Evolutionary conservation across 2,888 invertebrate genomes (phyloP).

Genomic region (Mimachlamys varia): DNA sequence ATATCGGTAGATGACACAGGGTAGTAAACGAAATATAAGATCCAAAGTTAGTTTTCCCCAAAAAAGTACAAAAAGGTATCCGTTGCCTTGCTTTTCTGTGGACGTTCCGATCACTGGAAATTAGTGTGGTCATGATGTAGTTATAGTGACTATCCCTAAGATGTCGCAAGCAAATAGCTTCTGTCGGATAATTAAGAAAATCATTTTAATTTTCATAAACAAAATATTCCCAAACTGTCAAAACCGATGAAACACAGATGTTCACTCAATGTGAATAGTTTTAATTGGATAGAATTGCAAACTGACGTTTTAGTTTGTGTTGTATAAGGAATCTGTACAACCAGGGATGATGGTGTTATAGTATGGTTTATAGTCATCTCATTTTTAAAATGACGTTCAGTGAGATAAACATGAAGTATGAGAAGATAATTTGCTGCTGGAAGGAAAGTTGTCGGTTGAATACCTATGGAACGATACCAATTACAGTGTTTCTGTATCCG

Average conservation of each 20-base stretch:
- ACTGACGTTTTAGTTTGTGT: background rate
- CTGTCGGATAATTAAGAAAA: background rate
- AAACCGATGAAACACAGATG: background rate
- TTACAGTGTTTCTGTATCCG: too few relatives aligned
- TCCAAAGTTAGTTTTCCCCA: too few relatives aligned
- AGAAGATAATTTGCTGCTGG: background rate
- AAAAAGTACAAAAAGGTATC: too few relatives aligned
- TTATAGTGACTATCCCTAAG: background rate
- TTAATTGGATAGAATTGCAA: background rate
- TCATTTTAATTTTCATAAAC: slow-evolving; percentile 10
- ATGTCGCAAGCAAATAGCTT: background rate
- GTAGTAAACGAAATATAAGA: too few relatives aligned
- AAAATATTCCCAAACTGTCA: background rate
- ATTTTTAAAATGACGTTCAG: background rate
- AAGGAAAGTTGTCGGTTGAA: background rate
- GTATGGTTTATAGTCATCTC: background rate
- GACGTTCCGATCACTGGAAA: background rate
- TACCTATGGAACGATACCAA: background rate
- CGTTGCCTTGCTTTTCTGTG: background rate
- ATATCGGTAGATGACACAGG: too few relatives aligned
- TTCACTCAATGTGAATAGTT: background rate
- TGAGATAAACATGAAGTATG: background rate
- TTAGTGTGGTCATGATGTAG: background rate
- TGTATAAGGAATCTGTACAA: background rate
- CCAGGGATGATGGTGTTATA: background rate